Evolutionary conservation across 2,888 invertebrate species (phyloP), one percentile per base, ranked within the genome.

Genomic region (Synergus itoensis): DNA sequence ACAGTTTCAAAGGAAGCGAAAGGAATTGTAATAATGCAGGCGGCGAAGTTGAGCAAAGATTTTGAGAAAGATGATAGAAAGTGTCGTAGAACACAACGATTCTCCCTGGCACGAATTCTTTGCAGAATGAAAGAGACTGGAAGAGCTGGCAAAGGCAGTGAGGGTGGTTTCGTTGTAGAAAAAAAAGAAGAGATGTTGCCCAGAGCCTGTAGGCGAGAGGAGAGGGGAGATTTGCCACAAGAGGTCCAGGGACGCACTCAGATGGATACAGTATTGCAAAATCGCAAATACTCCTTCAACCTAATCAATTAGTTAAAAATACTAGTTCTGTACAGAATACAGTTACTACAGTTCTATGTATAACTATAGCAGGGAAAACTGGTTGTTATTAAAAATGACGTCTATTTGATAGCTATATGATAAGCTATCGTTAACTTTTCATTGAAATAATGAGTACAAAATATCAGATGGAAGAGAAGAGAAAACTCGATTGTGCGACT

Each of bases 51-150:
- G 21, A 60, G n/a, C 18, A 57, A 57, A 60, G 21, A 60, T 77
- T 73, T 80, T 53, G 78, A 79, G 77, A 81, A 81, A 75, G 78
- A 79, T 81, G 81, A 81, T 78, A 82, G 81, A 60, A 81, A 81
- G 82, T 77, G 79, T 80, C 80, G 80, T 79, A 69, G 79, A 60
- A 76, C 63, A 69, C 79, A 77, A 80, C 76, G 77, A 81, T 73
- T 80, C 77, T 81, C 78, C 76, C 65, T 80, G 79, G 60, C 78
- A 75, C 80, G 75, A 79, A 80, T 83, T 80, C 78, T 73, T 77
- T 53, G 62, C 63, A 53, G 60, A 21, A 76, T 57, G 57, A 65
- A 62, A 81, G 53, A 21, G 11, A 11, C 60, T 60, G 60, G 12
- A 60, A 60, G 60, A 60, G 60, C 18, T 12, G 11, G 60, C 12